A percentile compares a stretch with the other conserved stretches of the same genome.
These are phyloP conservation scores for Vanessa cardui DNA, from an alignment of 2,888 invertebrate genomes.

Conservation along the genomic window DNA sequence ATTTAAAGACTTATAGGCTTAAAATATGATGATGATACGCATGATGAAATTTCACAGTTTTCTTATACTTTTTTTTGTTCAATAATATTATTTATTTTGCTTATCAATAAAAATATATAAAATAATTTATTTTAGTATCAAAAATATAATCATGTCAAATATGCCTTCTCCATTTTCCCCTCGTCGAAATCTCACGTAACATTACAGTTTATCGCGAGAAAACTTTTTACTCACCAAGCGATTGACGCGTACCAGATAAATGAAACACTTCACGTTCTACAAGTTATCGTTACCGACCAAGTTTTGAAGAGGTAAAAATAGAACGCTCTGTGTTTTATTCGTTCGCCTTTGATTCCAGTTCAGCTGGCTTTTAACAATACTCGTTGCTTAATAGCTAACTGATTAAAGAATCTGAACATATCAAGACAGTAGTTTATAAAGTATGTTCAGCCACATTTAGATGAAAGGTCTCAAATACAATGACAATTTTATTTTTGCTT, in stretches of 20 bases:
- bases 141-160: background rate
- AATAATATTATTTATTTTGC: too few relatives aligned
- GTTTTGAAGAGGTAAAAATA: constrained; percentile 30
- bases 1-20: too few relatives aligned
- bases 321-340: constrained; percentile 19
- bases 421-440: background rate
- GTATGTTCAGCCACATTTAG: background rate
- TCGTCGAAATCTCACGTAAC: constrained; percentile 46
- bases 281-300: constrained; percentile 37
- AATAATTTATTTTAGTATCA: background rate
- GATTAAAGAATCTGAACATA: constrained; percentile 3
- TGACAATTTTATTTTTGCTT: background rate
- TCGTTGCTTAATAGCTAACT: background rate
- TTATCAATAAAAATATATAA: background rate
- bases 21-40: too few relatives aligned
- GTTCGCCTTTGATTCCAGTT: constrained; percentile 6
- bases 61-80: too few relatives aligned
- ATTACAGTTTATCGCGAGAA: constrained; percentile 44
- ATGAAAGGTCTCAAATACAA: background rate
- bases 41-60: too few relatives aligned
- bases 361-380: background rate
- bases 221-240: constrained; percentile 40
- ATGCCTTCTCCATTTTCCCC: constrained; percentile 37
- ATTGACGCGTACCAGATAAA: constrained; percentile 43
- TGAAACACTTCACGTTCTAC: constrained; percentile 43